These are phyloP conservation scores for Motacilla alba DNA, from an alignment of 2,113 vertebrate genomes.

Conservation along the genomic window DNA sequence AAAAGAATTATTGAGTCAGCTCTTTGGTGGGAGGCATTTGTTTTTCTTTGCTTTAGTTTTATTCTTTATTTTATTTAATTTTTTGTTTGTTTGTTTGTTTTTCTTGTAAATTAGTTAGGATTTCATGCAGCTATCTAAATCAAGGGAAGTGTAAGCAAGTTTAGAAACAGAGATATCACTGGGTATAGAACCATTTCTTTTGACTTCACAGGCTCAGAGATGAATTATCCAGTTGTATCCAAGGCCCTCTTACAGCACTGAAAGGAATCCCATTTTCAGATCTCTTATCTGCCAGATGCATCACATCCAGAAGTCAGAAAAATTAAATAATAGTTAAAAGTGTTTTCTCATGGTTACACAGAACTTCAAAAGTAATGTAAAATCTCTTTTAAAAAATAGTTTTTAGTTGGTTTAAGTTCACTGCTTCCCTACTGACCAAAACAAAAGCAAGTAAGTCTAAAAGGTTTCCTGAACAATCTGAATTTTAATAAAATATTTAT, in stretches of 20 bases:
- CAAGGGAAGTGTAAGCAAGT: background rate
- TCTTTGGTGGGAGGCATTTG: background rate
- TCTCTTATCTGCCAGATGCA: background rate
- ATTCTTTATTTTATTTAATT: background rate
- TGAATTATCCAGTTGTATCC: background rate
- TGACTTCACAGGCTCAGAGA: background rate
- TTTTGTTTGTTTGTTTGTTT: background rate
- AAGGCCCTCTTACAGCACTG: background rate
- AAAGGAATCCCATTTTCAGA: background rate
- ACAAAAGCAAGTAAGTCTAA: background rate
- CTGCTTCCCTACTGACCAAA: background rate
- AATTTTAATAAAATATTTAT: background rate
- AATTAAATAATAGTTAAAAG: background rate
- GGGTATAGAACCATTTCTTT: background rate
- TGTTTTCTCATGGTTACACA: background rate
- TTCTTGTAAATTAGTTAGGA: background rate
- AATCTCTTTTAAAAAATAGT: background rate
- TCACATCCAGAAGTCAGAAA: background rate
- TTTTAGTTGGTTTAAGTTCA: background rate
- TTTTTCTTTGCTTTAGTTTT: background rate
- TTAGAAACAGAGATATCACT: background rate
- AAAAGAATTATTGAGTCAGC: background rate
- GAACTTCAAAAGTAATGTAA: background rate
- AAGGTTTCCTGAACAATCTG: background rate
- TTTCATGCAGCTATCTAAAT: background rate